These are phyloP conservation scores for Aphis craccivora DNA, from an alignment of 1,140 invertebrate genomes.

Conservation along the genomic window DNA sequence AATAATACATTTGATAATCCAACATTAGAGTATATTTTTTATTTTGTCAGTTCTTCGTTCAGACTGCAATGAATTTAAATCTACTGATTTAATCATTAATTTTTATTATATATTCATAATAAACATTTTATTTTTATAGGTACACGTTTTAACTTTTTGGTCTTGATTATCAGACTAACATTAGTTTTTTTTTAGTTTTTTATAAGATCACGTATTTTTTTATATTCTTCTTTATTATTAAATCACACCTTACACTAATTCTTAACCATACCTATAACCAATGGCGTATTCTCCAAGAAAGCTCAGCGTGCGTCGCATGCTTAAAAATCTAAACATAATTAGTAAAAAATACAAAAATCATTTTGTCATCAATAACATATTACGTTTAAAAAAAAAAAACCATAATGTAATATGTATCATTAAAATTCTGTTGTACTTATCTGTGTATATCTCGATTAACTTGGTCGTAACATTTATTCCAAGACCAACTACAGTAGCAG, in stretches of 20 bases:
- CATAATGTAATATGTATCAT: too few relatives aligned
- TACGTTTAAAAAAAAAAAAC: too few relatives aligned
- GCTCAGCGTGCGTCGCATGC: too few relatives aligned
- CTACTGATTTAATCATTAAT: neutral
- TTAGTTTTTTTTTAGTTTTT: neutral
- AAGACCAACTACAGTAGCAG: too few relatives aligned
- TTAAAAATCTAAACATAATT: too few relatives aligned
- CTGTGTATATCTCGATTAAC: too few relatives aligned
- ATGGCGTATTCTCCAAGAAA: too few relatives aligned
- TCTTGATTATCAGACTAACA: neutral
- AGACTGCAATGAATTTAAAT: neutral
- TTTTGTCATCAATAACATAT: too few relatives aligned
- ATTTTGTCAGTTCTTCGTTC: neutral
- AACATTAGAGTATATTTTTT: neutral
- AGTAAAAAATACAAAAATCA: too few relatives aligned
- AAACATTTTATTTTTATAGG: too few relatives aligned
- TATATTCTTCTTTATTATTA: neutral
- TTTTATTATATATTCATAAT: neutral
- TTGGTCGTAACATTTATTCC: too few relatives aligned
- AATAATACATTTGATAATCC: neutral
- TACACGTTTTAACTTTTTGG: neutral
- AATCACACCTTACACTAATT: neutral
- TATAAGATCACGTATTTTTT: neutral
- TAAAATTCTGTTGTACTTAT: too few relatives aligned
- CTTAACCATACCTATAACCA: neutral